Base-by-base conservation (phyloP, 2,113 vertebrate genomes). In the Stegostoma tigrinum region DNA sequence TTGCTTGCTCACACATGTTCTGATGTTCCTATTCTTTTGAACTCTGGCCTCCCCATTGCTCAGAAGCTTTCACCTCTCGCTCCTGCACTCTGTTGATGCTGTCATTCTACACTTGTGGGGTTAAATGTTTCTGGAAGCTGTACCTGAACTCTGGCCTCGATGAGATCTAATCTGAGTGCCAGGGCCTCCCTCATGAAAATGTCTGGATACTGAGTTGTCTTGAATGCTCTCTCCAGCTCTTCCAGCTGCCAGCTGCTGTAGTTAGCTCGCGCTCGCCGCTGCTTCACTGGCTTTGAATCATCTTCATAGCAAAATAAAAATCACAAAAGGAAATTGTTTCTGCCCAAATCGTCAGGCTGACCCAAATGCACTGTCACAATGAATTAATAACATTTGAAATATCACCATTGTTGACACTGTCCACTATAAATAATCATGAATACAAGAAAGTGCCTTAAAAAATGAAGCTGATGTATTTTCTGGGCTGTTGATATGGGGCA, bases 161-260 rank as follows among this genome's bases (percentile, higher is more conserved):
- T 98, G 95, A 98, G 98, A 96, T 98, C 98, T 96, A 98, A 97
- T 96, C 98, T 96, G 95, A 98, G 97, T 80, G 98, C 98, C 97
- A 98, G 97, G 94, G 98, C 98, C 95, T 98, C 98, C 95, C 98
- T 97, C 97, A 98, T 98, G 97, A 98, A 98, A 97, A 98, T 97
- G 96, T 98, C 98, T 0, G 98, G 98, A 96, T 98, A 98, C 97
- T 98, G 98, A 17, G 98, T 98, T 96, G 96, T 97, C 97, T 98
- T 97, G 67, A 98, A 98, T 94, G 98, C 98, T 96, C 98, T 98
- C 97, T 98, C 98, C 96, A 98, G 97, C 97, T 98, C 98, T 97
- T 98, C 98, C 96, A 98, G 98, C 97, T 98, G 98, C 98, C 98
- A 98, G 97, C 98, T 98, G 97, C 98, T 98, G 97, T 98, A 98